phyloP scores from a whole-genome alignment of 2,113 vertebrate genomes.

The Protomyctophum bolini region DNA sequence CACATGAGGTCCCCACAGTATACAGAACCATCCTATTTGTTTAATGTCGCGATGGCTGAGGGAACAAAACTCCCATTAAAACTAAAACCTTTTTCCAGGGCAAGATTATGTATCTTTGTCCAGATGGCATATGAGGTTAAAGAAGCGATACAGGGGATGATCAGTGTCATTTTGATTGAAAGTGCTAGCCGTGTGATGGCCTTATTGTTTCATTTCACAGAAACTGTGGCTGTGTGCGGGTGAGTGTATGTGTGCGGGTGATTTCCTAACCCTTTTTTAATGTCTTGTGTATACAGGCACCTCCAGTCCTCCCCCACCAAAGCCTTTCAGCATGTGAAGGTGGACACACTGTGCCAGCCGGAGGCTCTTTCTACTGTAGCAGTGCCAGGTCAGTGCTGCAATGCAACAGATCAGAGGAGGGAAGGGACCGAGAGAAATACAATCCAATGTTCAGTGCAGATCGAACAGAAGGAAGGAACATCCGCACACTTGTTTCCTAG shows the following conservation, averaged over 20 bases:
- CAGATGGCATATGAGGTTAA: no score
- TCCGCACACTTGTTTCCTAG: no score
- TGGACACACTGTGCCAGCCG: slow-evolving; percentile 92
- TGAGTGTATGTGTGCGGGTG: neutral
- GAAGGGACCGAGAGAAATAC: neutral
- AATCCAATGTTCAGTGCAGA: neutral
- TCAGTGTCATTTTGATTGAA: no score
- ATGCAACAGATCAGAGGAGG: neutral
- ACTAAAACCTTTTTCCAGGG: no score
- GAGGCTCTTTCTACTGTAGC: slow-evolving; percentile 88
- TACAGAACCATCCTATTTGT: no score
- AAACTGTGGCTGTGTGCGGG: slow-evolving; percentile 11
- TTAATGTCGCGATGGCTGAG: no score
- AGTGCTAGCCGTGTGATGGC: no score
- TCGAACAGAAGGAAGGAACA: neutral
- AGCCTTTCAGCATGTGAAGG: slow-evolving; percentile 94
- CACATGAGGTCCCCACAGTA: no score
- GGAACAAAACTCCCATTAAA: no score
- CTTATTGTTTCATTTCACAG: no score
- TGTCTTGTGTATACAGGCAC: slow-evolving; percentile 80
- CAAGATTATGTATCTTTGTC: no score
- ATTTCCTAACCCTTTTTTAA: accelerated
- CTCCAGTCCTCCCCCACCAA: slow-evolving; percentile 89
- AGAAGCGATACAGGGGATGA: no score
- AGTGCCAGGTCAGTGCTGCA: slow-evolving; percentile 86